Evolutionary conservation across 2,113 vertebrate species (phyloP).

Genomic region (Pterocles burchelli): DNA sequence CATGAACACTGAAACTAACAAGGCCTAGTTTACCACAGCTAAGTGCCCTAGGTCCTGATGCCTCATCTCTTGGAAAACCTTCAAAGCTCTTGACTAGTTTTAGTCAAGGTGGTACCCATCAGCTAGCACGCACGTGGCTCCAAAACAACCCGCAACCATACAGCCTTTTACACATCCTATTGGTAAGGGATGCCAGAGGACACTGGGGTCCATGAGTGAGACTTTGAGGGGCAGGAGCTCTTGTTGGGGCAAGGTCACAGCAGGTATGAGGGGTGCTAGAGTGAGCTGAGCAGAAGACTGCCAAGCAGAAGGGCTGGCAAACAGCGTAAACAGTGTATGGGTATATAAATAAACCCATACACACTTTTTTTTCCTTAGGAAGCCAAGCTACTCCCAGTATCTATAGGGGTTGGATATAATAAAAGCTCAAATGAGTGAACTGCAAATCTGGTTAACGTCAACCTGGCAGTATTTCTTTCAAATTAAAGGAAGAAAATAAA

Average conservation of each 20-base stretch:
- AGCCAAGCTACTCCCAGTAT: neutral
- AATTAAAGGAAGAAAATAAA: slow-evolving; percentile 24
- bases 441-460: neutral
- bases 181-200: neutral
- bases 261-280: neutral
- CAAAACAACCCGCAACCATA: neutral
- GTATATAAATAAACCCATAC: neutral
- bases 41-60: neutral
- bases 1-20: neutral
- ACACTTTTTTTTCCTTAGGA: neutral
- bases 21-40: neutral
- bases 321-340: neutral
- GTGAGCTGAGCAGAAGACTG: neutral
- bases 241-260: neutral
- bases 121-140: accelerated
- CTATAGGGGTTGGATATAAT: neutral
- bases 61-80: neutral
- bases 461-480: neutral
- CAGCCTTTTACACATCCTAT: neutral
- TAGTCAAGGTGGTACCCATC: neutral
- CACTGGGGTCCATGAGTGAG: neutral
- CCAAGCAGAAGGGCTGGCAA: neutral
- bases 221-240: neutral
- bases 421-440: neutral
- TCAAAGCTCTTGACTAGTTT: neutral